Conservation (phyloP, 2,888 invertebrate species). For the Helicoverpa assulta region DNA sequence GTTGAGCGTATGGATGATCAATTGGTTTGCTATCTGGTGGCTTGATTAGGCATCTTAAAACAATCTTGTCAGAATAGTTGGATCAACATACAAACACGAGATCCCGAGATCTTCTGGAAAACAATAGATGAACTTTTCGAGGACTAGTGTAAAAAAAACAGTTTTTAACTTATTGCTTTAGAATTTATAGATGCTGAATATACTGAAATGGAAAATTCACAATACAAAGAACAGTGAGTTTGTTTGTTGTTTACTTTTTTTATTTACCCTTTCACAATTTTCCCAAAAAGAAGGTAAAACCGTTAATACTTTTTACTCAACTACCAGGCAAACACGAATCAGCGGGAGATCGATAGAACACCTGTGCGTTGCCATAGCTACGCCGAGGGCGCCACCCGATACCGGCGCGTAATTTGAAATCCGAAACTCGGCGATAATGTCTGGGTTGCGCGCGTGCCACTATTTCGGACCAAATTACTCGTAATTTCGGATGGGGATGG, state of each 20-base stretch:
- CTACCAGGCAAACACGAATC: conserved; percentile 72
- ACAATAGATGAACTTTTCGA: too few species aligned
- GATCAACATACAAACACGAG: too few species aligned
- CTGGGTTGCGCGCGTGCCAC: conserved; percentile 79
- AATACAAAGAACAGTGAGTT: too few species aligned
- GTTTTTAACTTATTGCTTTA: too few species aligned
- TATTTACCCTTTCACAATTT: conserved; percentile 1
- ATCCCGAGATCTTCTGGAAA: too few species aligned
- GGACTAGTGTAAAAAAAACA: too few species aligned
- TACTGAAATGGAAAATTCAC: too few species aligned
- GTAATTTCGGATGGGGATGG: conserved; percentile 79
- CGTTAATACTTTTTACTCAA: conserved; percentile 50
- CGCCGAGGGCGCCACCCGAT: conserved; percentile 87
- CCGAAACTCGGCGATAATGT: conserved; percentile 87
- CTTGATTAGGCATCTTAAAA: background rate
- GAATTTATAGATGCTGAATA: too few species aligned
- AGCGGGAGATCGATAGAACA: conserved; percentile 84
- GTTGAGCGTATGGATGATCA: conserved; percentile 14
- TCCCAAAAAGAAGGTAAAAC: conserved; percentile 43
- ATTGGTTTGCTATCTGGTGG: conserved; percentile 2
- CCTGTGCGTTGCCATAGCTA: conserved; percentile 87
- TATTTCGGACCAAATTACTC: conserved; percentile 81
- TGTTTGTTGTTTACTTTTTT: background rate
- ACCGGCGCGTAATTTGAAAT: conserved; percentile 89
- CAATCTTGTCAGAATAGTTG: too few species aligned